Percentiles rank a stretch among this genome's conserved stretches.
phyloP scores from a whole-genome alignment of 2,797 vertebrate species.

The Labeo calbasu region DNA sequence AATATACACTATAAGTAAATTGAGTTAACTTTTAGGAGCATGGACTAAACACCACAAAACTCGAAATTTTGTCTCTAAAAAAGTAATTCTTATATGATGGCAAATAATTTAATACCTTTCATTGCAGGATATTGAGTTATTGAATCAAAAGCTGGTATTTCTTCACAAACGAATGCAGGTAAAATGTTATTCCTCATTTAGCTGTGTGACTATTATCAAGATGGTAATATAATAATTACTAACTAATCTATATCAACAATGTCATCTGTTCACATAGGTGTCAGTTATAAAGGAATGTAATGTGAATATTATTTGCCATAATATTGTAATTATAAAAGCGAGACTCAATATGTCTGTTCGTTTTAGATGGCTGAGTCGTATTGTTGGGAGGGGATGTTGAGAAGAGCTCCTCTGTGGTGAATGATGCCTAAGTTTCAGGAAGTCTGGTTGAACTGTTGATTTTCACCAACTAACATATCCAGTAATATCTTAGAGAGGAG shows the following conservation, averaged over 20 bases:
- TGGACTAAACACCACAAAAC: no score
- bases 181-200: background rate
- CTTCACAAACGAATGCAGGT: constrained; percentile 81
- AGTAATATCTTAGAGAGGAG: background rate
- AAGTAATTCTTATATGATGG: background rate
- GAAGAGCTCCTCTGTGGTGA: constrained; percentile 79
- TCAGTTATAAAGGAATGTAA: background rate
- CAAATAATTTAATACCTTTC: constrained; percentile 22
- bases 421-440: background rate
- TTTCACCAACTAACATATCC: background rate
- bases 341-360: background rate
- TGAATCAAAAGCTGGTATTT: constrained; percentile 79
- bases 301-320: background rate
- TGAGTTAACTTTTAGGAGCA: no score
- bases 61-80: no score
- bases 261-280: background rate
- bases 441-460: background rate
- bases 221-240: background rate
- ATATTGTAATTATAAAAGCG: background rate
- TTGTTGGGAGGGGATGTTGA: constrained; percentile 76
- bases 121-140: constrained; percentile 76
- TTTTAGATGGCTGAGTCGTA: constrained; percentile 76
- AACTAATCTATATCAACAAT: background rate
- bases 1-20: no score
- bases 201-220: background rate